A percentile compares a stretch with the other conserved stretches of the same genome.
Evolutionary conservation across 2,797 vertebrate species (phyloP).

Genomic region (Sus cebifrons): DNA sequence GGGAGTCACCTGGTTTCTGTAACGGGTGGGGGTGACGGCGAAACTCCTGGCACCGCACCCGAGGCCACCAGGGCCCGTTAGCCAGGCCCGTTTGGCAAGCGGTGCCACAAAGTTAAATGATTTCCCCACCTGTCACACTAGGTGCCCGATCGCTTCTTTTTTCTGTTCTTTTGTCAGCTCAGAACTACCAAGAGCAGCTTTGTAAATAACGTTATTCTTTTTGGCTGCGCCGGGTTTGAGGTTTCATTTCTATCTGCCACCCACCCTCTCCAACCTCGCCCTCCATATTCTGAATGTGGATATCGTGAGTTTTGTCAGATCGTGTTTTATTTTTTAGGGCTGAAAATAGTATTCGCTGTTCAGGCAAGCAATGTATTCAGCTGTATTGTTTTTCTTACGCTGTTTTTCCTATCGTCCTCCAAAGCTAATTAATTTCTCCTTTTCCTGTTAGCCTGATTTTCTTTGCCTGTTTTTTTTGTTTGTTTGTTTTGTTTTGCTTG

Average conservation of each 20-base stretch:
- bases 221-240: not conserved
- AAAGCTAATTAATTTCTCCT: not conserved
- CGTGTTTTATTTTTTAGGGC: not conserved
- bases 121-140: not conserved
- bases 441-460: not conserved
- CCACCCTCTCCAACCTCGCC: not conserved
- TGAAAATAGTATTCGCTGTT: not conserved
- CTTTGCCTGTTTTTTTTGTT: not conserved
- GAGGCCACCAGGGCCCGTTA: not conserved
- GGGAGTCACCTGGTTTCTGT: not conserved
- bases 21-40: not conserved
- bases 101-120: not conserved
- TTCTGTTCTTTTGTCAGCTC: too few species aligned
- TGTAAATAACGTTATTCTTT: not conserved
- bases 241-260: not conserved
- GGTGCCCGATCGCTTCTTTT: not conserved
- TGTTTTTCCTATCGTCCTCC: accelerated
- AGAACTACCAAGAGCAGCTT: not conserved
- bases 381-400: not conserved
- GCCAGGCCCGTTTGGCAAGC: not conserved
- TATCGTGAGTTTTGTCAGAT: not conserved
- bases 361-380: not conserved
- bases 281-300: not conserved
- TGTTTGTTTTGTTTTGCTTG: not conserved
- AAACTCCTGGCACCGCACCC: not conserved